These are phyloP conservation scores for Telenomus remus DNA, from an alignment of 1,140 invertebrate genomes.

Conservation along the genomic window DNA sequence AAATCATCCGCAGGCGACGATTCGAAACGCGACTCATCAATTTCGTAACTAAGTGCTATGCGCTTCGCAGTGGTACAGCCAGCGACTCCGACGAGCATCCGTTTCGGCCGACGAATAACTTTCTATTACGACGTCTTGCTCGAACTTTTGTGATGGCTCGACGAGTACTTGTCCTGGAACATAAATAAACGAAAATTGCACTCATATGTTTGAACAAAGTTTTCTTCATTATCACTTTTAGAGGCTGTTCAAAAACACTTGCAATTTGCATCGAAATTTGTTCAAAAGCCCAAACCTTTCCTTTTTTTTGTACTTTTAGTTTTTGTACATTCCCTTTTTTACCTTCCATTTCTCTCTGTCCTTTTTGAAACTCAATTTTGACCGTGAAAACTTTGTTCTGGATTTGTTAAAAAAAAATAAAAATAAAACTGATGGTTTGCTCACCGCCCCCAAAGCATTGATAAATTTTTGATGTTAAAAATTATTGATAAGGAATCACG, in stretches of 20 bases:
- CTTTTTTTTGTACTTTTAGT: too few relatives aligned
- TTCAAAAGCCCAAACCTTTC: too few relatives aligned
- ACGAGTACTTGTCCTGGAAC: conserved; percentile 50
- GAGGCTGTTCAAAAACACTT: not conserved
- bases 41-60: not conserved
- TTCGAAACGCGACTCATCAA: not conserved
- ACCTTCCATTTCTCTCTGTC: not conserved
- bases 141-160: conserved; percentile 51
- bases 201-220: conserved; percentile 51
- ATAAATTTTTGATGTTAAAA: not conserved
- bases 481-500: too few relatives aligned
- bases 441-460: too few relatives aligned
- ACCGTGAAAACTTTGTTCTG: conserved; percentile 46
- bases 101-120: conserved; percentile 4
- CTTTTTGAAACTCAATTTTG: conserved; percentile 12
- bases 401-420: too few relatives aligned
- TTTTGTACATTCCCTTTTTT: too few relatives aligned
- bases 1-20: not conserved
- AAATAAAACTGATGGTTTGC: too few relatives aligned
- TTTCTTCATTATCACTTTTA: conserved; percentile 18
- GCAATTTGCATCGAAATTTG: too few relatives aligned
- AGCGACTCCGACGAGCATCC: not conserved
- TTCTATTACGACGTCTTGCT: conserved; percentile 39
- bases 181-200: conserved; percentile 46
- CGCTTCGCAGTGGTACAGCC: too few relatives aligned